A percentile compares a stretch with the other conserved stretches of the same genome.
Conservation (phyloP, 2,888 invertebrate species). For the Thelaira solivaga region DNA sequence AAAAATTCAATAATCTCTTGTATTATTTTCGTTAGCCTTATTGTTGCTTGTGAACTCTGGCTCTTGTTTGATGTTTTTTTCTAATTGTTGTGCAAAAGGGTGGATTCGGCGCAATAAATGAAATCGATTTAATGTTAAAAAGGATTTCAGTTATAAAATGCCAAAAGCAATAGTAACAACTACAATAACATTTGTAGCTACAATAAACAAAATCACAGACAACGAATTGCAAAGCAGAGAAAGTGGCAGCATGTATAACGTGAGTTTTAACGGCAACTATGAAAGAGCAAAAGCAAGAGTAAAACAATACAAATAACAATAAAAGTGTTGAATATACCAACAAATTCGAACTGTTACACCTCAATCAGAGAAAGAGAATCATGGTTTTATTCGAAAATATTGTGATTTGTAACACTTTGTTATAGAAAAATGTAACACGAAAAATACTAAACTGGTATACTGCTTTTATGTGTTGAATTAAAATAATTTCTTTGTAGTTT, state of each 20-base stretch:
- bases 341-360: neutral
- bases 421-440: neutral
- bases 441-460: neutral
- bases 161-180: constrained; percentile 51
- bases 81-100: constrained; percentile 32
- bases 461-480: constrained; percentile 9
- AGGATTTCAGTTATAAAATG: constrained; percentile 64
- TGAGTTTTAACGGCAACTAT: neutral
- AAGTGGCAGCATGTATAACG: neutral
- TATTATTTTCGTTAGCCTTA: constrained; percentile 31
- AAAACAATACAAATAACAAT: constrained; percentile 5
- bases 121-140: constrained; percentile 67
- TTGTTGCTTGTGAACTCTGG: constrained; percentile 24
- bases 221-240: constrained; percentile 21
- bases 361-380: neutral
- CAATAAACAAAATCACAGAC: constrained; percentile 14
- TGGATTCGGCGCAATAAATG: constrained; percentile 71
- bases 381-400: neutral
- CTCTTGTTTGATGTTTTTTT: constrained; percentile 5
- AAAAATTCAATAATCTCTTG: constrained; percentile 20
- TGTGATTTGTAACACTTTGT: too few relatives aligned
- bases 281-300: neutral
- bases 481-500: neutral
- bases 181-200: constrained; percentile 42
- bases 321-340: neutral